These are phyloP conservation scores for Pionites leucogaster DNA, from an alignment of 2,113 vertebrate genomes.

Conservation along the genomic window DNA sequence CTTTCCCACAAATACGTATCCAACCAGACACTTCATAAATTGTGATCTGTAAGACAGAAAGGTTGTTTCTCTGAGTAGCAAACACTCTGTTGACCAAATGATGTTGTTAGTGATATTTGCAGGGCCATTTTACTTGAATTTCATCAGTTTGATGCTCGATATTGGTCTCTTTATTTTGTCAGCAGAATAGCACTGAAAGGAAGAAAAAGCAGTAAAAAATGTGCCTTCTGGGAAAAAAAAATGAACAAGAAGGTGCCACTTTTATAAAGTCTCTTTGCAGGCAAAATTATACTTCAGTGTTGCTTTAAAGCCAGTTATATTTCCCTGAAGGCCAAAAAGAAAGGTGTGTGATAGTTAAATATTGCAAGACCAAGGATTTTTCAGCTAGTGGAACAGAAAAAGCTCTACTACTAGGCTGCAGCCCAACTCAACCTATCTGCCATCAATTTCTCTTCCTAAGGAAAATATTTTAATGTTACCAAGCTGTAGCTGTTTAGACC, in stretches of 20 bases:
- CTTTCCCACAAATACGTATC: background rate
- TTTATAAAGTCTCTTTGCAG: conserved; percentile 1
- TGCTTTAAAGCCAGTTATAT: background rate
- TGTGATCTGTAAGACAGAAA: background rate
- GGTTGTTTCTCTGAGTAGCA: background rate
- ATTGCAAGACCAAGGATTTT: background rate
- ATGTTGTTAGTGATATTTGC: background rate
- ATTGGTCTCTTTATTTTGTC: background rate
- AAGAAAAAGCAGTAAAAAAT: background rate
- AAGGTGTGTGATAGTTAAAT: background rate
- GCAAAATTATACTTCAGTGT: background rate
- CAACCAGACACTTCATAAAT: background rate
- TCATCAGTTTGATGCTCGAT: background rate
- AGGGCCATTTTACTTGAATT: background rate
- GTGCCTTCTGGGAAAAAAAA: background rate
- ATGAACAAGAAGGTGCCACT: background rate
- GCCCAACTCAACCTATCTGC: background rate
- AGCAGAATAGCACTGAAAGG: background rate
- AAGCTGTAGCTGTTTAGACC: conserved; percentile 49
- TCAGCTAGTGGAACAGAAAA: background rate
- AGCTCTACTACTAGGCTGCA: background rate
- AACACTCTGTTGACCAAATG: background rate
- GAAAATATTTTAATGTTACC: conserved; percentile 27
- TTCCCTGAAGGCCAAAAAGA: background rate
- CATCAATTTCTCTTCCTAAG: background rate